Evolutionary conservation across 2,797 vertebrate genomes (phyloP).

Genomic region (Enteromius treurensis): DNA sequence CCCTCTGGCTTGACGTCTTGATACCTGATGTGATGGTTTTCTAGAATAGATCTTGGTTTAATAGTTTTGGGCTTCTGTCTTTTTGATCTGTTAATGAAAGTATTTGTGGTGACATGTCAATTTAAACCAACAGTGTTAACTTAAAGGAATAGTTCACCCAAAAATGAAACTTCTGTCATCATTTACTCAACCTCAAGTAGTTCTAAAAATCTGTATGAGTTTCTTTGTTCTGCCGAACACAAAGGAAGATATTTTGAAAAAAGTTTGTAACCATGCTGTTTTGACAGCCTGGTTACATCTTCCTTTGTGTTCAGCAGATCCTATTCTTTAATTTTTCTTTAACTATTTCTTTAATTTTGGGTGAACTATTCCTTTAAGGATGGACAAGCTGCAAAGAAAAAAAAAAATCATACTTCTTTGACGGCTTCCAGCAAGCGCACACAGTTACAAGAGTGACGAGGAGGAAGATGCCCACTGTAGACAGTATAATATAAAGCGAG

Average conservation of each 20-base stretch:
- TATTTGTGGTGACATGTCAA: not conserved
- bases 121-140: not conserved
- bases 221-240: no score
- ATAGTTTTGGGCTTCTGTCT: slow-evolving; percentile 50
- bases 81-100: slow-evolving; percentile 48
- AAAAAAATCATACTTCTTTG: slow-evolving; percentile 79
- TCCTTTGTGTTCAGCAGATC: no score
- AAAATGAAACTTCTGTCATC: no score
- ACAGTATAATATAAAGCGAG: slow-evolving; percentile 88
- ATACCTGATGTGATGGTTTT: slow-evolving; percentile 43
- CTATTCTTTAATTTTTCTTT: no score
- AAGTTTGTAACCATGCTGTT: no score
- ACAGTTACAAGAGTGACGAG: slow-evolving; percentile 88
- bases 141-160: no score
- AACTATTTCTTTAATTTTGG: no score
- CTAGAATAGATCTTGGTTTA: slow-evolving; percentile 30
- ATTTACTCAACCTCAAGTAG: no score
- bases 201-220: no score
- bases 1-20: slow-evolving; percentile 56
- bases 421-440: slow-evolving; percentile 89
- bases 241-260: no score
- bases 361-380: not conserved
- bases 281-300: no score
- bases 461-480: slow-evolving; percentile 86
- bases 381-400: not conserved